Evolutionary conservation across 1,140 invertebrate species (phyloP).

Genomic region (Cardiocondyla obscurior): DNA sequence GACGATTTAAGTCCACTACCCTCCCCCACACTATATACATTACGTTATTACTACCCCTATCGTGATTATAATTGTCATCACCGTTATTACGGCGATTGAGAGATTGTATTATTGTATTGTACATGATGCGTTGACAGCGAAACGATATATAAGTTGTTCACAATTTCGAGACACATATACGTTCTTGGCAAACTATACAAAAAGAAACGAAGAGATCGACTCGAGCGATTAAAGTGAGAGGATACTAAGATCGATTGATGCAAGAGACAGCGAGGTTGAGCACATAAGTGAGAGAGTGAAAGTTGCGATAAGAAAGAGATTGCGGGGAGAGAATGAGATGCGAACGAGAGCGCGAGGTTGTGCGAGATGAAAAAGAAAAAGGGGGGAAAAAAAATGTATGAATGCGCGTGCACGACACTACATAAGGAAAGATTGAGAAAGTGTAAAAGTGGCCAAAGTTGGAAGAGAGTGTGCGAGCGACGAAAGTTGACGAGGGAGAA

Average conservation of each 20-base stretch:
- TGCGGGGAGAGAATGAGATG: conserved; percentile 15
- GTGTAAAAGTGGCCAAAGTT: conserved; percentile 25
- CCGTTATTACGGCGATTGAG: conserved; percentile 73
- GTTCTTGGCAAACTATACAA: conserved; percentile 74
- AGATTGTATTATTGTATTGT: conserved; percentile 75
- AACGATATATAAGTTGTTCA: conserved; percentile 83
- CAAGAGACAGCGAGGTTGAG: conserved; percentile 34
- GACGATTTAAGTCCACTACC: conserved; percentile 48
- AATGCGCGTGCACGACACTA: conserved; percentile 32
- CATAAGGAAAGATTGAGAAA: background rate
- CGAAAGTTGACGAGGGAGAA: conserved; percentile 67
- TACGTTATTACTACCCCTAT: conserved; percentile 53
- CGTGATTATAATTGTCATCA: conserved; percentile 71
- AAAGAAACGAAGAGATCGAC: conserved; percentile 68
- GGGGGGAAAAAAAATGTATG: background rate
- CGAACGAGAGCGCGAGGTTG: background rate
- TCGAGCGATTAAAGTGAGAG: conserved; percentile 59
- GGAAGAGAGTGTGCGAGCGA: conserved; percentile 49
- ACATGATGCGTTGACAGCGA: conserved; percentile 81
- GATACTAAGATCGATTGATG: conserved; percentile 40
- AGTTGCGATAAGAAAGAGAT: background rate
- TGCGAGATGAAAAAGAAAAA: conserved; percentile 30
- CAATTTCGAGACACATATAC: conserved; percentile 83
- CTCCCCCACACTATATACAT: conserved; percentile 29
- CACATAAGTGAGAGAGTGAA: conserved; percentile 10